Evolutionary conservation across 2,113 vertebrate genomes (phyloP).

Genomic region (Proterorhinus semilunaris): DNA sequence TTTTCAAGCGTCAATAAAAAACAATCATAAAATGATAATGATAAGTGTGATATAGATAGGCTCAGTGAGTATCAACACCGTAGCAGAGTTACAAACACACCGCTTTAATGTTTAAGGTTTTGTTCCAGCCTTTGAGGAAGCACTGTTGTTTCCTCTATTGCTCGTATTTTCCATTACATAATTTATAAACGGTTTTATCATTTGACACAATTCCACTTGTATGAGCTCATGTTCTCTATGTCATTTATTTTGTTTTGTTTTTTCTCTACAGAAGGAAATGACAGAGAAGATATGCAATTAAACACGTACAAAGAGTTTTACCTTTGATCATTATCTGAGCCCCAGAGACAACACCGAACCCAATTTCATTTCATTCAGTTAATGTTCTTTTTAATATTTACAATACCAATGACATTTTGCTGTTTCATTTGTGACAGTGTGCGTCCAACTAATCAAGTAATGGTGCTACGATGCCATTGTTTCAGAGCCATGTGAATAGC

Average conservation of each 20-base stretch:
- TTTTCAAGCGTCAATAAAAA: slow-evolving; percentile 26
- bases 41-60: slow-evolving; percentile 17
- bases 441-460: background rate
- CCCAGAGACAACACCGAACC: slow-evolving; percentile 27
- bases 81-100: slow-evolving; percentile 4
- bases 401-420: background rate
- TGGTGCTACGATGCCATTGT: background rate
- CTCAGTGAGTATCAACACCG: slow-evolving; percentile 23
- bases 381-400: background rate
- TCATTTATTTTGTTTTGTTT: slow-evolving; percentile 49
- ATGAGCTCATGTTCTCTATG: slow-evolving; percentile 21
- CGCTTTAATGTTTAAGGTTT: slow-evolving; percentile 16
- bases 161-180: background rate
- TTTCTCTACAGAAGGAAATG: slow-evolving; percentile 85
- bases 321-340: slow-evolving; percentile 57
- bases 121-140: slow-evolving; percentile 9
- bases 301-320: slow-evolving; percentile 64
- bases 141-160: background rate
- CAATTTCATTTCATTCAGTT: slow-evolving; percentile 5
- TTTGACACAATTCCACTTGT: background rate
- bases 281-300: slow-evolving; percentile 91
- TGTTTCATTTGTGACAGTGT: background rate
- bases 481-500: background rate
- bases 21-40: slow-evolving; percentile 17
- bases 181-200: slow-evolving; percentile 1